Conservation (phyloP, 2,797 vertebrate genomes). For the Melanogrammus aeglefinus region DNA sequence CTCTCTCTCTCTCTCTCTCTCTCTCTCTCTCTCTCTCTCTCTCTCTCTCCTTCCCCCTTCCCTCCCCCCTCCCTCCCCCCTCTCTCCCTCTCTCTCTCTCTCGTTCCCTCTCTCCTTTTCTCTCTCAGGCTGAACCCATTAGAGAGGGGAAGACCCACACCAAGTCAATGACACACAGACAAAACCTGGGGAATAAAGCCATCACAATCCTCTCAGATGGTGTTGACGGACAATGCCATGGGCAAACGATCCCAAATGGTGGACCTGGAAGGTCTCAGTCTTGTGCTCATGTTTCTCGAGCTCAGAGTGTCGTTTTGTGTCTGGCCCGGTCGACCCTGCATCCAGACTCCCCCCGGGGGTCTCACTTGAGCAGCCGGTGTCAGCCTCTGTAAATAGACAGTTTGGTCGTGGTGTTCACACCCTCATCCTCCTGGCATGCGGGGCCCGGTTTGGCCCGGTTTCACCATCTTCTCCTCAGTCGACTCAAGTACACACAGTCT, state of each 20-base stretch:
- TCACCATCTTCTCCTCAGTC: not conserved
- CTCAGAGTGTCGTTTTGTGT: conserved; percentile 50
- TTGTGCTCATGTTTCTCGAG: conserved; percentile 61
- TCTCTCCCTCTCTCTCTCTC: conserved; percentile 21
- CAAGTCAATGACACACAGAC: not conserved
- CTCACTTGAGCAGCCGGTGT: conserved; percentile 63
- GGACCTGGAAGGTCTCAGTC: conserved; percentile 28
- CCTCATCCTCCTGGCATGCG: conserved; percentile 54
- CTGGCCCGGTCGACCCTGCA: conserved; percentile 31
- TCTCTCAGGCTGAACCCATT: not conserved
- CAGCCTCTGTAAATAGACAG: conserved; percentile 70
- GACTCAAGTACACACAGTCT: not conserved
- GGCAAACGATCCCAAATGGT: not conserved
- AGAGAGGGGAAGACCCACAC: not conserved
- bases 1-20: conserved; percentile 31
- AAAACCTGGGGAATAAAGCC: not conserved
- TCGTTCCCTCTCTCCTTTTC: conserved; percentile 31
- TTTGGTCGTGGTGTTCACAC: conserved; percentile 74
- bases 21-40: conserved; percentile 25
- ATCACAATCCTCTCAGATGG: not conserved
- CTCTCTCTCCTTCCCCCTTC: conserved; percentile 35
- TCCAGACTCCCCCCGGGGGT: conserved; percentile 54
- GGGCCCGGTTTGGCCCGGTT: conserved; percentile 39
- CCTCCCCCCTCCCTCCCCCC: conserved; percentile 37
- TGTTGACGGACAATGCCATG: not conserved